Evolutionary conservation across 2,797 vertebrate genomes (phyloP).

Genomic region (Arctocebus calabarensis): DNA sequence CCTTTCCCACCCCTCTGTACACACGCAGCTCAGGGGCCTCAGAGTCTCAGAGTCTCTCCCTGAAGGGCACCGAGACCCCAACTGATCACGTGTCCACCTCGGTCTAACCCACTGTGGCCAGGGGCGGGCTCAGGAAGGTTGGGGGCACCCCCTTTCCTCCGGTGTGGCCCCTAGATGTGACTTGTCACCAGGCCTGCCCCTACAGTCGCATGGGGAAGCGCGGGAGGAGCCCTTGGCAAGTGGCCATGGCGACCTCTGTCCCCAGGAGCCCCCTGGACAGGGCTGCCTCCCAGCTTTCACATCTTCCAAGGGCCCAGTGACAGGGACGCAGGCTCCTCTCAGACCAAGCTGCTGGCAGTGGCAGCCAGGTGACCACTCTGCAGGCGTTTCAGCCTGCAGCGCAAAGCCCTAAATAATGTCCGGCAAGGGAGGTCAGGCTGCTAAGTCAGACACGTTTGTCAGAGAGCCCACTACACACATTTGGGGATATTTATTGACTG

Average conservation of each 20-base stretch:
- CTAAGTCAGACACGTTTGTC: background rate
- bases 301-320: background rate
- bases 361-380: background rate
- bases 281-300: background rate
- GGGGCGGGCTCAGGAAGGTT: background rate
- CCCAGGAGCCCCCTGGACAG: background rate
- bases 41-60: background rate
- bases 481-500: background rate
- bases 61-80: background rate
- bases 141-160: background rate
- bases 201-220: fast-evolving
- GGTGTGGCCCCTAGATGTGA: background rate
- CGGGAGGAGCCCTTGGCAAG: no score
- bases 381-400: background rate
- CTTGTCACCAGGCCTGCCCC: background rate
- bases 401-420: background rate
- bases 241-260: fast-evolving
- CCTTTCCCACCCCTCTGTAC: background rate
- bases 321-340: background rate
- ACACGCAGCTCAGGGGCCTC: background rate
- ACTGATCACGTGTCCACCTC: background rate
- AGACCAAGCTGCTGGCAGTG: background rate
- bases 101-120: background rate
- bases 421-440: background rate
- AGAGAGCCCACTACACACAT: no score